Base-by-base conservation (phyloP, 2,888 invertebrate genomes). In the Pyralis farinalis region DNA sequence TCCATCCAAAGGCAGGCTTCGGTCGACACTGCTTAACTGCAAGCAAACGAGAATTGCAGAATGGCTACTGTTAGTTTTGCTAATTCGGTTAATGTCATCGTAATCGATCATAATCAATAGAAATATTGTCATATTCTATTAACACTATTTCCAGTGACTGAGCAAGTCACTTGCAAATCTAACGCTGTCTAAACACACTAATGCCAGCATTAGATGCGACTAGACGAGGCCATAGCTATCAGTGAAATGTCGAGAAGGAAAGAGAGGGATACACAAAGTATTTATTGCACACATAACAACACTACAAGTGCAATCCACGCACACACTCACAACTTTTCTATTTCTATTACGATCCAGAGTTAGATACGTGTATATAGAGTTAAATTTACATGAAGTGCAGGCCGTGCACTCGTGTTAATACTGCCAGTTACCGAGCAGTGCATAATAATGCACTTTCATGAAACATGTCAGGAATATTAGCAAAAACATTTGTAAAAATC, bases 221-320 rank as follows among this genome's bases (percentile, higher is more conserved):
- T 87, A 88, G 88, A 88, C 88, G 86, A 88, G 88, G 87, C 88
- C 85, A 80, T 71, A 84, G 80, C 85, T 88, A 88, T 87, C 87
- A 85, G 85, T 86, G 85, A 87, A 88, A 87, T 87, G 88, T 85
- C 79, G 86, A 82, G 88, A 77, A 73, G 74, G 86, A 88, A 85
- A 86, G 87, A 87, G 88, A 87, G 71, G 80, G 87, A 72, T 73
- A 78, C 69, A 86, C 63, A 76, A 75, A 77, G 81, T 84, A 84
- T 83, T 85, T 86, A 83, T 84, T 85, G 84, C 87, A 86, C 81
- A 85, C 80, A 83, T 73, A 80, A 71, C 68, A 65, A 77, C 70
- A 82, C 72, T 58, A 82, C 79, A 69, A 82, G 77, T 84, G 84
- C 82, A 84, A 71, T 71, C 65, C 62, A 82, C 83, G 51, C 84